Base-by-base conservation (phyloP, 2,888 invertebrate genomes). In the Tridacna gigas region DNA sequence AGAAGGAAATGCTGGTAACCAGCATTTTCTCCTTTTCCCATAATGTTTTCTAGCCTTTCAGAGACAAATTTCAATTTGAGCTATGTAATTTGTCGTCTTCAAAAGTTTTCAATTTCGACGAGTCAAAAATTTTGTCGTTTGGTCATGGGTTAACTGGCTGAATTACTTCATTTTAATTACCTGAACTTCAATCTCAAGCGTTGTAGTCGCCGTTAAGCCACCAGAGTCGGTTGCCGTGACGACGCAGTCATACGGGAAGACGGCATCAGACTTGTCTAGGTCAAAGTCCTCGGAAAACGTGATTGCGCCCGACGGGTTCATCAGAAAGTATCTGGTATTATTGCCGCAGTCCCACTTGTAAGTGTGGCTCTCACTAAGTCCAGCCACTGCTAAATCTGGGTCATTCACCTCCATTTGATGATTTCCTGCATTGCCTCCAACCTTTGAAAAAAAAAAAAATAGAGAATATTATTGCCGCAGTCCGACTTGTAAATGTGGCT, bases 141-240 rank as follows among this genome's bases (percentile, higher is more conserved):
- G n/a, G n/a, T n/a, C n/a, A n/a, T n/a, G n/a, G n/a, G n/a, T n/a
- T n/a, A n/a, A 37, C 37, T 2, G 37, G 37, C 7, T 37, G 37
- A 37, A 37, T 37, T 37, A 37, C 37, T 37, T 37, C 37, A 4
- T 37, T 7, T 37, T 37, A 37, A 37, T 28, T 67, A 85, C 85
- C 37, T 80, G 73, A n/a, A 89, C 78, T 20, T 79, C 78, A 11
- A 89, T 84, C 65, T 89, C 80, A 7, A 89, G 60, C 0, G 56
- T 66, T 1, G 88, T 86, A 0, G 83, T 86, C n/a, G 83, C 84
- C 11, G 82, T 61, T 48, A 89, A 65, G 12, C 88, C 88, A 1
- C 76, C 84, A 13, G 56, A 82, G 61, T 89, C 88, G 13, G 78
- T 89, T 22, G 79, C 82, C 11, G 85, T 85, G 12, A 89, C 86